A percentile compares a stretch with the other conserved stretches of the same genome.
Evolutionary conservation across 2,113 vertebrate species (phyloP).

Genomic region (Megaceryle torquata): DNA sequence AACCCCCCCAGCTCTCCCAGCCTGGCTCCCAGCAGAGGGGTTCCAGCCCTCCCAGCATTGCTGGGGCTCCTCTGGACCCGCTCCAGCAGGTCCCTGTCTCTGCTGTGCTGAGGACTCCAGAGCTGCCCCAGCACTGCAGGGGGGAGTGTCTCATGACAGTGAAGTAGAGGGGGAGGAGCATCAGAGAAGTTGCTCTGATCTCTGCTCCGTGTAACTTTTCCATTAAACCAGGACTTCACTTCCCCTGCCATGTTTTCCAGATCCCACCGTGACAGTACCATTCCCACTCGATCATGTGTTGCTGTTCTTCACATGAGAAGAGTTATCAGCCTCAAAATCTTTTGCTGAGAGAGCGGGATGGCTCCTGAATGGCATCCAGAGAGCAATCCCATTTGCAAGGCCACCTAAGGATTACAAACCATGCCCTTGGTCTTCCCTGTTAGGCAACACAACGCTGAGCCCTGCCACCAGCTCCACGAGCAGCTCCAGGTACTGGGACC

Average conservation of each 20-base stretch:
- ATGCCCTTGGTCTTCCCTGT: no score
- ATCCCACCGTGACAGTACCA: neutral
- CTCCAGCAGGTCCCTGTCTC: neutral
- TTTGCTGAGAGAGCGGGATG: neutral
- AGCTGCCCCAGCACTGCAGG: neutral
- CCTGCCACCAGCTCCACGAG: neutral
- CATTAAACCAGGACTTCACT: neutral
- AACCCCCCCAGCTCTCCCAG: neutral
- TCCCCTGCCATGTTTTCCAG: neutral
- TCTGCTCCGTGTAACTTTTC: rapidly evolving
- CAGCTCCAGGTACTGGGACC: neutral
- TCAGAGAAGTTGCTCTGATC: neutral
- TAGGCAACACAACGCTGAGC: neutral
- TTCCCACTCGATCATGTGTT: rapidly evolving
- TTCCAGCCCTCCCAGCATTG: neutral
- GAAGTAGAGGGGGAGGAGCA: neutral
- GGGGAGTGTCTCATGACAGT: neutral
- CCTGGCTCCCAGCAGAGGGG: neutral
- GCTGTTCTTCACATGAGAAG: neutral
- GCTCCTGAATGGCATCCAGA: neutral
- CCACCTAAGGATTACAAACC: neutral
- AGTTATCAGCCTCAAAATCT: neutral
- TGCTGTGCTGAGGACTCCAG: neutral
- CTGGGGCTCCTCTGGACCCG: neutral
- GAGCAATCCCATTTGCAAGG: neutral